Percentiles rank a stretch among this genome's conserved stretches.
Conservation (phyloP, 1,140 invertebrate species). For the Lucilia sericata region DNA sequence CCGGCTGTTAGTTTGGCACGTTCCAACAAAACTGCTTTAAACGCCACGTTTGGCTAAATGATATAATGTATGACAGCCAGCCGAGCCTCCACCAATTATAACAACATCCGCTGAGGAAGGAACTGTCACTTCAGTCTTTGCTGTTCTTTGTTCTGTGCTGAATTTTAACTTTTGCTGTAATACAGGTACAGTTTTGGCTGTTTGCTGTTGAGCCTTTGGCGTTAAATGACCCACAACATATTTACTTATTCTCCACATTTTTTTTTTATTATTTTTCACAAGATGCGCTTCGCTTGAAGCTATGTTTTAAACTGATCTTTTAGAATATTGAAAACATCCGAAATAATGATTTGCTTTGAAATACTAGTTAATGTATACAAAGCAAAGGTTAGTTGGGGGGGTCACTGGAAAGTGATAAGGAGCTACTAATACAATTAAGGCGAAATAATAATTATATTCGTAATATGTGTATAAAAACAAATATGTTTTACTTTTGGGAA, state of each 20-base stretch:
- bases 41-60: constrained; percentile 84
- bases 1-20: constrained; percentile 85
- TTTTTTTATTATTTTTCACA: not conserved
- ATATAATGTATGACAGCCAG: constrained; percentile 89
- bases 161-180: not conserved
- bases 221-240: not conserved
- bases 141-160: not conserved
- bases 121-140: constrained; percentile 52
- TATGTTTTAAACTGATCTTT: not conserved
- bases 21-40: constrained; percentile 82
- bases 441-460: too few relatives aligned
- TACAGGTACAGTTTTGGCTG: not conserved
- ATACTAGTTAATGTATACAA: not conserved
- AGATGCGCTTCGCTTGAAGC: not conserved
- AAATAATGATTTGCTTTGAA: not conserved
- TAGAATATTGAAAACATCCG: not conserved
- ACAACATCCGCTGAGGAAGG: constrained; percentile 63
- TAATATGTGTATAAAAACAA: too few relatives aligned
- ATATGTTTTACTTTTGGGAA: too few relatives aligned
- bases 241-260: constrained; percentile 41
- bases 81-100: constrained; percentile 80
- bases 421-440: too few relatives aligned
- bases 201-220: not conserved
- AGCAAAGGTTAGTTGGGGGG: not conserved
- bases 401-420: constrained; percentile 13